Percentiles rank a stretch among this genome's conserved stretches.
Conservation (phyloP, 2,797 vertebrate genomes). For the Natrix natrix region DNA sequence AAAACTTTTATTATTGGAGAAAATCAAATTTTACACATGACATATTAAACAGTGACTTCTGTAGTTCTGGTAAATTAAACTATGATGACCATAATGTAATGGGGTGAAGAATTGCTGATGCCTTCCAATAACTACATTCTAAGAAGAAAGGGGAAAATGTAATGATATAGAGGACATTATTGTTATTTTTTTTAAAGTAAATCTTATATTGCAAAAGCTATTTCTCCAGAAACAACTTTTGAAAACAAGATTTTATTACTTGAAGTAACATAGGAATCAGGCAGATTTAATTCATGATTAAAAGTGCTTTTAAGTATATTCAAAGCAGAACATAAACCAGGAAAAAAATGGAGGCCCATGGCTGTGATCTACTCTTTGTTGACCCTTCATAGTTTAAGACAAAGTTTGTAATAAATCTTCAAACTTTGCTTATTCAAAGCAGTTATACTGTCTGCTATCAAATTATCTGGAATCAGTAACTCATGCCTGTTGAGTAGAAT, state of each 20-base stretch:
- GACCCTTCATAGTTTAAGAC: neutral
- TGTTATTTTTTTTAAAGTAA: neutral
- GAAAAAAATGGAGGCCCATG: neutral
- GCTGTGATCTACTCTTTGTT: neutral
- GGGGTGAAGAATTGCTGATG: constrained; percentile 7
- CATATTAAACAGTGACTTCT: constrained; percentile 28
- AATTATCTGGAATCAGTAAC: neutral
- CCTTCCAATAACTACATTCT: constrained; percentile 9
- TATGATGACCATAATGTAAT: neutral
- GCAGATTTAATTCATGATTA: constrained; percentile 1
- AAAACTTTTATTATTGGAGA: constrained; percentile 21
- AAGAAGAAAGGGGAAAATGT: neutral
- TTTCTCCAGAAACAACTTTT: neutral
- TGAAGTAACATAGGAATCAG: constrained; percentile 10
- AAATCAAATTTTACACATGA: constrained; percentile 28
- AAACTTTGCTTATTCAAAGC: neutral
- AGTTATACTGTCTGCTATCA: neutral
- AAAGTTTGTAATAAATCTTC: neutral
- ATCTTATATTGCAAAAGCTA: neutral
- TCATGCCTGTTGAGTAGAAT: no score
- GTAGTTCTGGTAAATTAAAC: constrained; percentile 28
- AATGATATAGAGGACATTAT: neutral
- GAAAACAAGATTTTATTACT: constrained; percentile 18
- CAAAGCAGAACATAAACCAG: neutral
- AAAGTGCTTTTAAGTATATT: neutral